phyloP scores from a whole-genome alignment of 2,113 vertebrate genomes.

The Malurus alboscapulatus region DNA sequence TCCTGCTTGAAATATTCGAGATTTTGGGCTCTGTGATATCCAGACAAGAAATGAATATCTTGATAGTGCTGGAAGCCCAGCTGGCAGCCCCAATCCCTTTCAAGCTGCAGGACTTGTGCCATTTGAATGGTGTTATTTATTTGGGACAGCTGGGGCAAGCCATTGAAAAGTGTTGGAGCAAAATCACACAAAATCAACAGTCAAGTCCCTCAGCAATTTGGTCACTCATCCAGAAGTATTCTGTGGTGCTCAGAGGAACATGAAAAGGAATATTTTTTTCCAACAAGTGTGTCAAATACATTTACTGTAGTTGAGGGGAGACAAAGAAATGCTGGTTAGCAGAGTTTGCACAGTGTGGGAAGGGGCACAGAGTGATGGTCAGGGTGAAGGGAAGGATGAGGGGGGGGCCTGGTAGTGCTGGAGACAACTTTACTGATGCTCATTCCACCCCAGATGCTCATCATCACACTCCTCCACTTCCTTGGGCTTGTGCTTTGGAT shows the following conservation, averaged over 20 bases:
- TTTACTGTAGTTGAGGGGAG: neutral
- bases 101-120: neutral
- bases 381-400: neutral
- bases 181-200: constrained; percentile 45
- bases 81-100: constrained; percentile 33
- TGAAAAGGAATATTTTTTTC: neutral
- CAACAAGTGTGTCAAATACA: neutral
- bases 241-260: neutral
- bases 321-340: neutral
- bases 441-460: neutral
- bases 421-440: neutral
- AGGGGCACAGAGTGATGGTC: neutral
- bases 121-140: neutral
- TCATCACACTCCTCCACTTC: neutral
- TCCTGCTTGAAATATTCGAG: neutral
- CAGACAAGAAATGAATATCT: neutral
- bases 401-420: neutral
- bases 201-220: neutral
- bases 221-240: neutral
- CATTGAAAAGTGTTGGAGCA: constrained; percentile 19
- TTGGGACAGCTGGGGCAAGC: constrained; percentile 9
- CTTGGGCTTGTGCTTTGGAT: neutral
- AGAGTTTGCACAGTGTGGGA: neutral
- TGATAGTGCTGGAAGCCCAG: neutral
- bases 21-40: neutral